Base-by-base conservation (phyloP, 2,888 invertebrate species). In the Aspidapion aeneum region DNA sequence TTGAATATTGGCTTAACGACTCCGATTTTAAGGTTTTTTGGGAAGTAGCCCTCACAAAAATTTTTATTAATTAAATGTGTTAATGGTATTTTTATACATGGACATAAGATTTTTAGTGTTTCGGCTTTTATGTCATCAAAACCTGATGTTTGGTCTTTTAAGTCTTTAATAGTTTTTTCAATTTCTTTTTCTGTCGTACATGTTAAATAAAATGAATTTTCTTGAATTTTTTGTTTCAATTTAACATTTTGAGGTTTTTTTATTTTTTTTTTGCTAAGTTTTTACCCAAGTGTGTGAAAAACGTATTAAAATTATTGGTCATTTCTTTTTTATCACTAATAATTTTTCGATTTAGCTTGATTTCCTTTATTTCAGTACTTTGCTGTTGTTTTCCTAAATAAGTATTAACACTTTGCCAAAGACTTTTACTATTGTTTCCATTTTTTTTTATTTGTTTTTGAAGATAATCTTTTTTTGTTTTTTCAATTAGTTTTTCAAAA, bases 361-460 rank as follows among this genome's bases (percentile, higher is more conserved):
- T n/a, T n/a, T n/a, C n/a, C n/a, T n/a, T n/a, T n/a, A n/a, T n/a
- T 35, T 35, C 35, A 7, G 35, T 35, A 7, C 12, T 35, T 35
- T 3, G 35, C 12, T 35, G 35, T 12, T 35, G 35, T 35, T 35
- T 35, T 7, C 35, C 35, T 12, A 35, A 35, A 12, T 35, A 35
- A 7, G 3, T 35, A 35, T 35, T 35, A 35, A 35, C 35, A 35
- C 35, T 35, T 7, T 3, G 12, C 21, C 18, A 22, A 21, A 56
- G 21, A 21, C 7, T 56, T 19, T 16, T 56, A 22, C 56, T 56
- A 56, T 17, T 21, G 18, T 22, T 5, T 5, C 21, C 21, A 21
- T 22, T 22, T 56, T 56, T 20, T 56, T 21, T 19, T 7, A 56
- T 56, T 56, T n/a, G n/a, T n/a, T n/a, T n/a, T n/a, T n/a, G n/a